Evolutionary conservation across 2,797 vertebrate species (phyloP), one percentile per base, ranked within the genome.

Genomic region (Sphenodon punctatus): DNA sequence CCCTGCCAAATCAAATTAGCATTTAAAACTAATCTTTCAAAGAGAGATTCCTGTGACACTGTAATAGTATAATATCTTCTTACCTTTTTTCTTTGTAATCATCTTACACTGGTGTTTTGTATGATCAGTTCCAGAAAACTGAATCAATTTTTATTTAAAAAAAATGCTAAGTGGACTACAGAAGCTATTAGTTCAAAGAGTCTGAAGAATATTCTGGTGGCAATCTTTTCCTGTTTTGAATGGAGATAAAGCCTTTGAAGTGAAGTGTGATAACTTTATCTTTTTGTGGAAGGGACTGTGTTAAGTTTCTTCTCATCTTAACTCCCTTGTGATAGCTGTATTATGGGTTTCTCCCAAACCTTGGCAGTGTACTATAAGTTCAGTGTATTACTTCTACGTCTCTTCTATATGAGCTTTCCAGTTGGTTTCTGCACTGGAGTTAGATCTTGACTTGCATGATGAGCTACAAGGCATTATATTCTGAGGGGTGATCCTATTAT

Each of bases 211-310:
- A 6, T 73, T 41, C 59, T 20, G 61, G 41, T 65, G 51, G 67
- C 75, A 82, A 75, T 65, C 67, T 69, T 34, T 41, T 30, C 30
- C 27, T 74, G 14, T 41, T 91, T 84, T 63, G 38, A 79, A 80
- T 72, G 22, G 20, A 90, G 72, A 69, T 71, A 86, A 67, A 58
- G 72, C 15, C 34, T 90, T 80, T 84, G 59, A 84, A 87, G 86
- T 39, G 14, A 83, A 90, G 73, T 72, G 23, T 25, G 32, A 64
- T 66, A 30, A 45, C 19, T 78, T 81, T 41, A 75, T 55, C 27
- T 63, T 80, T 88, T 82, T 65, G 65, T 42, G 56, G 25, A 74
- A 74, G 10, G 63, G 72, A 43, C 76, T 77, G 56, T 20, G 85
- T 82, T 63, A 87, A 79, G 30, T 45, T 42, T 67, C 4, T 70